Evolutionary conservation across 1,140 invertebrate genomes (phyloP).

Genomic region (Aphidius gifuensis): DNA sequence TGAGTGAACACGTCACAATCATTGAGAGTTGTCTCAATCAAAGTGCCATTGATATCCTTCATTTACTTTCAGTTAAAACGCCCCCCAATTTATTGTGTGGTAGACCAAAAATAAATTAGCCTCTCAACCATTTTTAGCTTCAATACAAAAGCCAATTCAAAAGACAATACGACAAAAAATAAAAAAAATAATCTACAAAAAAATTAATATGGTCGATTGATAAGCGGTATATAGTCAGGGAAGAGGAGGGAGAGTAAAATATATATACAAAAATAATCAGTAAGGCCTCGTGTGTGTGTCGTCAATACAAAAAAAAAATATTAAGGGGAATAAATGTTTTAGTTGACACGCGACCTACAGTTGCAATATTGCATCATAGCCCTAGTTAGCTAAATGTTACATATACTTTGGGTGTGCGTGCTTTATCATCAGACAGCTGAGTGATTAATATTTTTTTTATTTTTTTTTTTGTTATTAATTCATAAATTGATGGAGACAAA

Average conservation of each 20-base stretch:
- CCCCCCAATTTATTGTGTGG: constrained; percentile 32
- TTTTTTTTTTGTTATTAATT: neutral
- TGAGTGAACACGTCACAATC: constrained; percentile 51
- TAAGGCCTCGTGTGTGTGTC: too few species aligned
- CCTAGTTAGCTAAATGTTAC: neutral
- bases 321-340: neutral
- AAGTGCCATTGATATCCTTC: constrained; percentile 50
- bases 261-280: too few species aligned
- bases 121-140: constrained; percentile 8
- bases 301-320: neutral
- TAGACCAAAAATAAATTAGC: constrained; percentile 47
- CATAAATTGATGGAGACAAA: neutral
- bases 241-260: neutral
- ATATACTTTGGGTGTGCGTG: constrained; percentile 1
- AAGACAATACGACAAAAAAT: neutral
- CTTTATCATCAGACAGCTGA: too few species aligned
- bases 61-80: constrained; percentile 29
- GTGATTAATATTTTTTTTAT: neutral
- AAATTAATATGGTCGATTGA: neutral
- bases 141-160: neutral
- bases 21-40: constrained; percentile 47
- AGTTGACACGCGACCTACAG: constrained; percentile 4
- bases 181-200: constrained; percentile 1
- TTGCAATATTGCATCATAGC: constrained; percentile 8
- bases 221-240: neutral